Evolutionary conservation across 2,888 invertebrate genomes (phyloP), one percentile per base, ranked within the genome.

Genomic region (Tanypteryx hageni): DNA sequence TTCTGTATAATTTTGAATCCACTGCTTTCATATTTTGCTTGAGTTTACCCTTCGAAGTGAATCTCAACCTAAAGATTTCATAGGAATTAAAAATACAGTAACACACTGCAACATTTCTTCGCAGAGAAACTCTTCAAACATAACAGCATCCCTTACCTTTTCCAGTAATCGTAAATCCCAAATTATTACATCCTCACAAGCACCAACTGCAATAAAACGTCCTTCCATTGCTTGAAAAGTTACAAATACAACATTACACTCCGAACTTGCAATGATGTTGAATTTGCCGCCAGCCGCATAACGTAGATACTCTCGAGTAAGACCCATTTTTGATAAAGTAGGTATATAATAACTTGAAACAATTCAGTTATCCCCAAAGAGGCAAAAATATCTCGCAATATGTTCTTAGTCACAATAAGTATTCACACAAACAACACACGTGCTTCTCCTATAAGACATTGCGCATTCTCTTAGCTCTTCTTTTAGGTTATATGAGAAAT

Each of bases 261-360:
- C 96, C 57, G 96, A 95, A 95, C 97, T 98, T 8, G 97, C 97
- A 92, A 99, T 97, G 84, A 99, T 96, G 94, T 99, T 99, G 95
- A 99, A 98, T 93, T 97, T 97, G 13, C 98, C 98, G 93, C 97
- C 96, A 2, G 98, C 97, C 57, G 96, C 96, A 95, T 98, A 99
- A 92, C 98, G 97, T 93, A 99, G 96, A 96, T 99, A 99, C 95
- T 99, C 98, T 94, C 98, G 99, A 13, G 99, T 98, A 92, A 98
- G 95, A 92, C 98, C 98, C 98, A 98, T 98, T 94, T 94, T 95
- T 61, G 3, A 89, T 44, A 8, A 31, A 44, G 44, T 5, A 3
- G 44, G 5, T 44, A 44, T 44, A 3, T 44, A 44, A 44, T 5
- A 5, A 44, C 44, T 44, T 44, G 44, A 44, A 44, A 44, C 44